Base-by-base conservation (phyloP, 2,888 invertebrate species). In the Liodrosophila aerea region DNA sequence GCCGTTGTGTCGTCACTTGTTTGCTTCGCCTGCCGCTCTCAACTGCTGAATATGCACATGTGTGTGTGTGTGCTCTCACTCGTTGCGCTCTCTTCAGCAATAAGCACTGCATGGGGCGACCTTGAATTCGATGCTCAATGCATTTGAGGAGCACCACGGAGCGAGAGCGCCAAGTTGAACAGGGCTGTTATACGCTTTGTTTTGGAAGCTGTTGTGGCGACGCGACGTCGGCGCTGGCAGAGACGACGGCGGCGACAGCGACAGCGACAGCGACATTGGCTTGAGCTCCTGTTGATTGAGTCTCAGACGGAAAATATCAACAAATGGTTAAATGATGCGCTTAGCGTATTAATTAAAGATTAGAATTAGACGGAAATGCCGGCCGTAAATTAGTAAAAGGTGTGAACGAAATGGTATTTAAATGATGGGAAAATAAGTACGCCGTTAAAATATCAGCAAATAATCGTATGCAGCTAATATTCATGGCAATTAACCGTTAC, bases 281-380 rank as follows among this genome's bases (percentile, higher is more conserved):
- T 63, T 56, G 50, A 53, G 61, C 73, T 76, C 80, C 76, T 78
- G 76, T 76, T 77, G 75, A 77, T 80, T 80, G 74, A 70, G 65
- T 50, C 51, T 58, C 39, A 34, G 31, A 7, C 18, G 34, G 44
- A 36, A 61, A 56, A 44, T 64, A 80, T 73, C 73, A 70, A 76
- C 76, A 76, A 76, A 76, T 74, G 53, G 61, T 65, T 64, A 58
- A 56, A 40, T 33, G 40, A 33, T 37, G 36, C 43, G 46, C 16
- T 40, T 33, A 53, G 43, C 44, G 57, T 51, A 65, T 72, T 68
- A 65, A 72, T 76, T 62, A 71, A 61, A 64, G 56, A 57, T 65
- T 51, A 13, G 34, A 57, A 43, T 43, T n/a, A 34, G 11, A 41
- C 50, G 15, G 45, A 40, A 16, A 51, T n/a, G n/a, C n/a, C n/a